Base-by-base conservation (phyloP, 1,140 invertebrate species). In the Grapholita molesta region DNA sequence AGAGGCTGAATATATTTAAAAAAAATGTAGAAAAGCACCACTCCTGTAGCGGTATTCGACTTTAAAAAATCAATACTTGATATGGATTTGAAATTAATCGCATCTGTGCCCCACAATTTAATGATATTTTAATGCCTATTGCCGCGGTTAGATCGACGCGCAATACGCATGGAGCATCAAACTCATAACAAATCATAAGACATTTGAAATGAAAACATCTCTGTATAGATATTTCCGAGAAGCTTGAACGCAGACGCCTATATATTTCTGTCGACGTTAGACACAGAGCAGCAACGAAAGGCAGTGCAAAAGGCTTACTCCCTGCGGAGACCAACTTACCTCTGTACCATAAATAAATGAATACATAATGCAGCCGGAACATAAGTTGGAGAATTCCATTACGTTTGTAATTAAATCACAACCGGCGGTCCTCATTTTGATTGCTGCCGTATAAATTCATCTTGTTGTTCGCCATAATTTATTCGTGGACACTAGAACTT, bases 401-500 rank as follows among this genome's bases (percentile, higher is more conserved):
- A 80, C 80, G 71, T 78, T 77, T 69, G 70, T 81, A 86, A 85
- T 86, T 85, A 80, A 88, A 83, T 85, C 73, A 80, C 79, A 77
- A 70, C 72, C 75, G 66, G 68, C 78, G 76, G 72, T 79, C 78
- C 75, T 80, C 83, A 82, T 76, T 86, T 79, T 83, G 82, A 86
- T 87, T 86, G 82, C 80, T 82, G 82, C 76, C 77, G 85, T 87
- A 81, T 84, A 85, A 85, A 86, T 86, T 82, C 78, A 82, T 80
- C 81, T 70, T 67, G 79, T 77, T 78, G 80, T 84, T 85, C 81
- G 76, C 70, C 77, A 84, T 84, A 75, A 71, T 73, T 48, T 48
- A 48, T 48, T 48, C 42, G 18, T 9, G 42, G 42, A 21, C 42
- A 48, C n/a, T 48, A 7, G 42, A 21, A 48, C 12, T 48, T 48